Base-by-base conservation (phyloP, 2,113 vertebrate genomes). In the Cephalophus harveyi region DNA sequence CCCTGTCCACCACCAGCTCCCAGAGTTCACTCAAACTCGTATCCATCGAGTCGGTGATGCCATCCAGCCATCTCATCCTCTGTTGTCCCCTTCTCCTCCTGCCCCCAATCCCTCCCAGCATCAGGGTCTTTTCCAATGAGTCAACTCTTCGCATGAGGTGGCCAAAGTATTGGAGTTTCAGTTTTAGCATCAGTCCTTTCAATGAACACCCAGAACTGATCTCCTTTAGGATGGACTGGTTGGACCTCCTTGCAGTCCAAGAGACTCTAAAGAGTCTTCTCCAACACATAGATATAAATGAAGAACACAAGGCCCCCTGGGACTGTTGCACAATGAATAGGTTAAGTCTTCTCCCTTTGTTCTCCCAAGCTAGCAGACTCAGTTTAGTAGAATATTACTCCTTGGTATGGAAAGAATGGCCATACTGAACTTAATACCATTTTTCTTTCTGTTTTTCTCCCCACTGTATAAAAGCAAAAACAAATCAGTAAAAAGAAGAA, bases 11-110 rank as follows among this genome's bases (percentile, higher is more conserved):
- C 8, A n/a, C 33, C 62, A 67, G 17, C 33, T 67, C 62, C 33
- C 0, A 0, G 62, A 5, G 33, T n/a, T 19, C 16, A 67, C 62
- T 19, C 62, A 67, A 2, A n/a, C 33, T 67, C 62, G n/a, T 2
- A 7, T n/a, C 7, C 33, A 67, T 67, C 16, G 7, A n/a, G 33
- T 67, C 2, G 0, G 16, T 67, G 33, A 67, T 67, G 62, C 16
- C 62, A 67, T 67, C 33, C 62, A n/a, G 33, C 16, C 7, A 67
- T n/a, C 33, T 67, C 33, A 10, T 67, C 33, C 62, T 67, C 62
- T 19, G 33, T 67, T 1, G 0, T n/a, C 62, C 62, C 33, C 62
- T 67, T 67, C 62, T 67, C 62, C 16, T 67, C 33, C 62, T 19
- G 7, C 62, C 62, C 33, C 3, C 16, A n/a, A 19, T n/a, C 33